A percentile compares a stretch with the other conserved stretches of the same genome.
Conservation (phyloP, 2,113 vertebrate species). For the Chaetura pelagica region DNA sequence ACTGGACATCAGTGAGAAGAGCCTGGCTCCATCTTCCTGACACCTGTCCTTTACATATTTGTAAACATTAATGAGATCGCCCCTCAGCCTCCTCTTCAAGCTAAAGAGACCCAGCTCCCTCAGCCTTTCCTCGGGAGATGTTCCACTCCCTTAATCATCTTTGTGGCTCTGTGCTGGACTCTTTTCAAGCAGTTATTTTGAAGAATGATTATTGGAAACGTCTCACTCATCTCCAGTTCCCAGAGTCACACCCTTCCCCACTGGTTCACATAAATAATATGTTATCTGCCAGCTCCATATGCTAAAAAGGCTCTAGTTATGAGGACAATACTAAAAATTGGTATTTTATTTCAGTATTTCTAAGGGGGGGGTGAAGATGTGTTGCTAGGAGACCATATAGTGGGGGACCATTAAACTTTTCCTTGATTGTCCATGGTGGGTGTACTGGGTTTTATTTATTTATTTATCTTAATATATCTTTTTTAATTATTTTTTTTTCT, state of each 20-base stretch:
- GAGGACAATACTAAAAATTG: not conserved
- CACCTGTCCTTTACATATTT: no score
- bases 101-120: no score
- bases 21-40: no score
- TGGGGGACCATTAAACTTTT: not conserved
- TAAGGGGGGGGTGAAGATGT: not conserved
- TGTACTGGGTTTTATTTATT: no score
- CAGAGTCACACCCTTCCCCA: not conserved
- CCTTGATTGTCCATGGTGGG: not conserved
- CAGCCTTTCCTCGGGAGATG: no score
- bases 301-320: not conserved
- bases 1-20: no score
- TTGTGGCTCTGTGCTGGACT: no score
- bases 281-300: not conserved
- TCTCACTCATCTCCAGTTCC: not conserved
- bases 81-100: no score
- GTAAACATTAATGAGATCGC: no score
- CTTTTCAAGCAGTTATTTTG: no score
- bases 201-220: not conserved
- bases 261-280: not conserved
- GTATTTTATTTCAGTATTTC: not conserved
- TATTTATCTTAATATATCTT: no score
- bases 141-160: no score
- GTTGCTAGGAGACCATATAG: not conserved
- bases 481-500: not conserved